These are phyloP conservation scores for Panagrolaimus sp. DNA, from an alignment of 1,140 invertebrate genomes.

Conservation along the genomic window DNA sequence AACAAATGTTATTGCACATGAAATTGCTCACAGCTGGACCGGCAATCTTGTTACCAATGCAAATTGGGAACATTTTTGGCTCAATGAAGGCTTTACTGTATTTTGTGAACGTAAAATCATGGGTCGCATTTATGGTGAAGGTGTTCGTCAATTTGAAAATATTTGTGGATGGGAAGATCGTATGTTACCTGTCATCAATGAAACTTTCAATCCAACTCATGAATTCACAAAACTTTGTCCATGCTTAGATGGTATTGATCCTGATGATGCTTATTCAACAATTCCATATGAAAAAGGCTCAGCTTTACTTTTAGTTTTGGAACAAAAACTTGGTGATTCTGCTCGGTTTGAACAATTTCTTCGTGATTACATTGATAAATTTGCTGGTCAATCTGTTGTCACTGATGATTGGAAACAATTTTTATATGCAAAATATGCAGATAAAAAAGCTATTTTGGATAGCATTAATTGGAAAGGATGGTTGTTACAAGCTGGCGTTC, in stretches of 20 bases:
- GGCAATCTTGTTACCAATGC: constrained; percentile 86
- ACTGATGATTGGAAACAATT: constrained; percentile 74
- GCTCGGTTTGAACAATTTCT: constrained; percentile 78
- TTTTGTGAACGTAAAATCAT: constrained; percentile 82
- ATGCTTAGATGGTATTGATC: constrained; percentile 74
- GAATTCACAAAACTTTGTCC: constrained; percentile 72
- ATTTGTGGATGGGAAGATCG: constrained; percentile 69
- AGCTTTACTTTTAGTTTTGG: constrained; percentile 78
- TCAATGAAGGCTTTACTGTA: constrained; percentile 91
- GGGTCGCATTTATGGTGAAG: constrained; percentile 67
- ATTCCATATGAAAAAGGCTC: constrained; percentile 89
- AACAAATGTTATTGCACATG: constrained; percentile 81
- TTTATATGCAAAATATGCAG: constrained; percentile 73
- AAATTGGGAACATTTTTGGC: constrained; percentile 91
- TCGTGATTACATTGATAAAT: constrained; percentile 73
- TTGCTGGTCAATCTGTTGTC: constrained; percentile 74
- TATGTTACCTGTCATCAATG: constrained; percentile 35
- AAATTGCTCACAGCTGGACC: constrained; percentile 93
- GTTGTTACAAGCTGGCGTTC: constrained; percentile 77
- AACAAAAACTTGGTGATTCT: constrained; percentile 75
- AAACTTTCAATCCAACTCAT: constrained; percentile 61
- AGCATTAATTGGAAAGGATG: constrained; percentile 77
- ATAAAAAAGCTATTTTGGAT: constrained; percentile 60
- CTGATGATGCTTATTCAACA: constrained; percentile 81
- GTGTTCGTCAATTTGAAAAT: constrained; percentile 71